Base-by-base conservation (phyloP, 1,140 invertebrate genomes). In the Parasteatoda tepidariorum region DNA sequence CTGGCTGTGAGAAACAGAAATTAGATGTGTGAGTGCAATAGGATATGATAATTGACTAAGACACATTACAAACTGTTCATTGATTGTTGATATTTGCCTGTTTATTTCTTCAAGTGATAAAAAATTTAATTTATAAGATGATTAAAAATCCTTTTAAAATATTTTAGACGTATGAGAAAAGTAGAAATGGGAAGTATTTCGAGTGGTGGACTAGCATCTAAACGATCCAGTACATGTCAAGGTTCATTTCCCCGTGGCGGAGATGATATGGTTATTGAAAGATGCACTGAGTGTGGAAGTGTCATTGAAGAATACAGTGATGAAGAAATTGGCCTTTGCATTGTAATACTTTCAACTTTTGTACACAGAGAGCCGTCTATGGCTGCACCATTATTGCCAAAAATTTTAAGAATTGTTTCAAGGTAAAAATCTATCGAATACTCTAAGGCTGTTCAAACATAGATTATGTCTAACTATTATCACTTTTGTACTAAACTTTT, bases 271-370 rank as follows among this genome's bases (percentile, higher is more conserved):
- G 81, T 87, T 9, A 66, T 76, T 61, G 84, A 89, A 48, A 84
- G 88, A 18, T 92, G 91, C 86, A 86, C 87, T 13, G 88, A 89
- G 84, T 92, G 91, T 86, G 88, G 85, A 57, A 92, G 92, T 73
- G 88, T 93, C 1, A 92, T 94, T 85, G 97, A 99, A 90, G 94
- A 97, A 87, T 99, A 99, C 88, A 96, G 95, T 85, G 97, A 99
- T 89, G 97, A 99, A 88, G 98, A 99, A 88, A 91, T 99, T 48
- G 97, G 96, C 0, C 90, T 99, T 30, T 96, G 97, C 87, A 95
- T 99, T 84, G 95, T 98, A 31, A 94, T 95, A 75, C 89, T 99
- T 64, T 95, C 95, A 28, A 99, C 98, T 0, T 99, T 97, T 89
- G 95, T 99, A 83, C 97, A 99, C 88, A 91, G 97, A 57, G 97